Conservation (phyloP, 2,113 vertebrate genomes). For the Rhegmatorhina hoffmannsi region DNA sequence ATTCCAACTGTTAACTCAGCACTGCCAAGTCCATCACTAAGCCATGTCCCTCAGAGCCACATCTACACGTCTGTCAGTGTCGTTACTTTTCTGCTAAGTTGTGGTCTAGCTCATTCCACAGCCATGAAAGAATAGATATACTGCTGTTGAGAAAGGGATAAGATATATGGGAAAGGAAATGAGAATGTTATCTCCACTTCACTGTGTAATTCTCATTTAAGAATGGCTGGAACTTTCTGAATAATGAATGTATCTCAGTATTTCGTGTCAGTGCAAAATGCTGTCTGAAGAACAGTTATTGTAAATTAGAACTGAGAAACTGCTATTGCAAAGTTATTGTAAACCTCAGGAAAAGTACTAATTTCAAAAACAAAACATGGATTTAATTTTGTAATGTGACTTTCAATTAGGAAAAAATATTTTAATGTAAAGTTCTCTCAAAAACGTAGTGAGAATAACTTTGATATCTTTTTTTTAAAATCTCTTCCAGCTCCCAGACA, state of each 20-base stretch:
- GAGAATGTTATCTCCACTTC: neutral
- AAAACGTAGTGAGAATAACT: neutral
- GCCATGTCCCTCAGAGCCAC: neutral
- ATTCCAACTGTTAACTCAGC: neutral
- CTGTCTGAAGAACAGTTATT: neutral
- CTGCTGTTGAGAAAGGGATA: neutral
- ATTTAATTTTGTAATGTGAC: conserved; percentile 6
- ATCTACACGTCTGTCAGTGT: neutral
- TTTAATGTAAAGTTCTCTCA: conserved; percentile 1
- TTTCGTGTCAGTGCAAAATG: neutral
- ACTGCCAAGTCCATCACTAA: neutral
- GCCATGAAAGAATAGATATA: neutral
- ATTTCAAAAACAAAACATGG: neutral
- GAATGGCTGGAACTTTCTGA: neutral
- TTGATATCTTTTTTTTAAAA: conserved; percentile 20
- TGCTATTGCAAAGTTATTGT: neutral
- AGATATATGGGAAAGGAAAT: neutral
- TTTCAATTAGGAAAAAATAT: conserved; percentile 1
- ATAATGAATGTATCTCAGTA: neutral
- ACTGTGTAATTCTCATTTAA: neutral
- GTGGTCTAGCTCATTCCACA: neutral
- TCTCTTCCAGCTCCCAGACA: conserved; percentile 79
- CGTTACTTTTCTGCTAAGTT: neutral
- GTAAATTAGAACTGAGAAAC: conserved; percentile 13
- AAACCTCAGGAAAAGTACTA: conserved; percentile 22